Conservation (phyloP, 1,140 invertebrate species). For the Heterodera carotae region DNA sequence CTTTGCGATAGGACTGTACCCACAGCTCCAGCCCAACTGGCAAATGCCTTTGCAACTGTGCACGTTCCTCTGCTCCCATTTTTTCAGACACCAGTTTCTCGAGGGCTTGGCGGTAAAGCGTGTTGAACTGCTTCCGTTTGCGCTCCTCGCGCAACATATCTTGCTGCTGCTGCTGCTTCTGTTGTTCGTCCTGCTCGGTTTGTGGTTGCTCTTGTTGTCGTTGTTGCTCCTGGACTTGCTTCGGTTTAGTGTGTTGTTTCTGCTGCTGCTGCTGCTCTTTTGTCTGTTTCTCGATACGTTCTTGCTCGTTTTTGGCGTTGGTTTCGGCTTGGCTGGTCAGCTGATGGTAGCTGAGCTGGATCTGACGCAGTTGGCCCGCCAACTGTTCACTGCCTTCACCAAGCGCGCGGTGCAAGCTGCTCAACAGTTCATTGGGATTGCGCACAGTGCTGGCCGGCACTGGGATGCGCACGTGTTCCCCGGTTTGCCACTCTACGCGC, state of each 20-base stretch:
- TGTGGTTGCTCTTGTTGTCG: no score
- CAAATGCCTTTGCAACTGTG: neutral
- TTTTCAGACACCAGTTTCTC: neutral
- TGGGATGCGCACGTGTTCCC: neutral
- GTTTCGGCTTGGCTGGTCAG: neutral
- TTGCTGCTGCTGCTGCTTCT: neutral
- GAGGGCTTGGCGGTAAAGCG: neutral
- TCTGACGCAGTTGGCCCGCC: neutral
- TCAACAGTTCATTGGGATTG: neutral
- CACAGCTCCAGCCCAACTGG: neutral
- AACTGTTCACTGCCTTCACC: neutral
- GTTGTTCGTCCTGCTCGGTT: neutral
- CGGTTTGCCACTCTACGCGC: conserved; percentile 17
- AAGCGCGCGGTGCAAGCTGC: neutral
- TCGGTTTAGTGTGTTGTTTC: no score
- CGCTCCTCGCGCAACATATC: neutral
- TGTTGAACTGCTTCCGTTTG: neutral
- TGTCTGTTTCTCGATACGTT: neutral
- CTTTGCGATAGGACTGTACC: neutral
- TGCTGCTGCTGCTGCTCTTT: no score
- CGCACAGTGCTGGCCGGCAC: neutral
- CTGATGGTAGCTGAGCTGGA: neutral
- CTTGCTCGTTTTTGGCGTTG: neutral
- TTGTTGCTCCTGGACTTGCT: no score
- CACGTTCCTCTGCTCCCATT: neutral